Percentiles rank a stretch among this genome's conserved stretches.
Conservation (phyloP, 2,797 vertebrate species). For the Coluber constrictor region DNA sequence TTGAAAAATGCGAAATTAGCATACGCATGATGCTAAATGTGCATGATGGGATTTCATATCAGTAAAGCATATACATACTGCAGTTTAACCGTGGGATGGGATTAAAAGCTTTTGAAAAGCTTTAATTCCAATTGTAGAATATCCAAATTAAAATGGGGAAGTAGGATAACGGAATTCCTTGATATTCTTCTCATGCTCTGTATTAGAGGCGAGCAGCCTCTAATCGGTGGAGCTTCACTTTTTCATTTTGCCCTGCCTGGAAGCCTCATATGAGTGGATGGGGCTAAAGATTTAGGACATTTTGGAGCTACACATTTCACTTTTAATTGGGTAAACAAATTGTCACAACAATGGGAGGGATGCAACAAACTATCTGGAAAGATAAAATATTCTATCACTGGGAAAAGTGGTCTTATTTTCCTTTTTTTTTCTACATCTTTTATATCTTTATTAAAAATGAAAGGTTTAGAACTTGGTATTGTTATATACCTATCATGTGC, state of each 20-base stretch:
- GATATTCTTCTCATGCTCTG: neutral
- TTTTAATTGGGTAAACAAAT: neutral
- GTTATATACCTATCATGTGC: constrained; percentile 20
- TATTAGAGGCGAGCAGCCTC: neutral
- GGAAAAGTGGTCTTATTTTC: neutral
- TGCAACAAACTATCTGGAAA: neutral
- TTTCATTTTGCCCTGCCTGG: neutral
- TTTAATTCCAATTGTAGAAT: neutral
- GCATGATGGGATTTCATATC: neutral
- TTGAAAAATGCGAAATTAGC: neutral
- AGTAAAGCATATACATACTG: neutral
- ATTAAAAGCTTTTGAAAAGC: neutral
- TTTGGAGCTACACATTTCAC: neutral
- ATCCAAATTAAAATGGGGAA: neutral
- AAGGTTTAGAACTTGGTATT: neutral
- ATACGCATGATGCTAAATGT: neutral
- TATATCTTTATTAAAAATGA: neutral
- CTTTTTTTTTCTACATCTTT: neutral
- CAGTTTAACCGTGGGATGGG: neutral
- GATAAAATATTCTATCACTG: neutral
- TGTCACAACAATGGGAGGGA: neutral
- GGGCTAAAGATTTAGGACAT: neutral
- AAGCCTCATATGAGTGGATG: neutral
- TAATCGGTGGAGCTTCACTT: neutral
- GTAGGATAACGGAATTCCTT: neutral